Conservation (phyloP, 2,113 vertebrate species). For the Laticauda laticaudata region DNA sequence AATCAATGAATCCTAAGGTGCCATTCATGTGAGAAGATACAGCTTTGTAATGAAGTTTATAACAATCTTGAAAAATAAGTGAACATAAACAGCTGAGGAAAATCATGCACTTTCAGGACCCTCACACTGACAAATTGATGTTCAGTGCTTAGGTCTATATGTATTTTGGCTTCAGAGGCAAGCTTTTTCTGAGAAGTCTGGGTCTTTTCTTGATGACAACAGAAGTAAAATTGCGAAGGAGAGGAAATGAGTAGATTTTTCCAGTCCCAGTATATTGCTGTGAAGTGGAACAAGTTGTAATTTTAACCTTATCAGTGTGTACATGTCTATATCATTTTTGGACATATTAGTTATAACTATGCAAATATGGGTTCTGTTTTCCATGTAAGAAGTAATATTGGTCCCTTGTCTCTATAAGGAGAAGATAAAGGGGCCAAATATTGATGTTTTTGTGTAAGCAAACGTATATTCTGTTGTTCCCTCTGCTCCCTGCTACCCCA, state of each 20-base stretch:
- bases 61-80: not conserved
- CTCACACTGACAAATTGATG: not conserved
- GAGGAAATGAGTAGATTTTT: not conserved
- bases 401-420: not conserved
- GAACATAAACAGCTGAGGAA: not conserved
- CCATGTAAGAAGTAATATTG: not conserved
- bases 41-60: not conserved
- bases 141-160: not conserved
- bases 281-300: not conserved
- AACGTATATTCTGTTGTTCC: not conserved
- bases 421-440: not conserved
- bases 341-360: not conserved
- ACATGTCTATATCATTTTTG: not conserved
- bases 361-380: not conserved
- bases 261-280: not conserved
- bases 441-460: not conserved
- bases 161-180: not conserved
- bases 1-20: not conserved
- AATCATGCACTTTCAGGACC: not conserved
- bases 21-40: not conserved
- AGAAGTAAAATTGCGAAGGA: not conserved
- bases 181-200: not conserved
- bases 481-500: not conserved
- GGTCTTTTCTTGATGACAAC: not conserved
- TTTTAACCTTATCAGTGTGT: not conserved